Percentiles rank a stretch among this genome's conserved stretches.
These are phyloP conservation scores for Phoxinus dragarum DNA, from an alignment of 2,797 vertebrate genomes.

Conservation along the genomic window DNA sequence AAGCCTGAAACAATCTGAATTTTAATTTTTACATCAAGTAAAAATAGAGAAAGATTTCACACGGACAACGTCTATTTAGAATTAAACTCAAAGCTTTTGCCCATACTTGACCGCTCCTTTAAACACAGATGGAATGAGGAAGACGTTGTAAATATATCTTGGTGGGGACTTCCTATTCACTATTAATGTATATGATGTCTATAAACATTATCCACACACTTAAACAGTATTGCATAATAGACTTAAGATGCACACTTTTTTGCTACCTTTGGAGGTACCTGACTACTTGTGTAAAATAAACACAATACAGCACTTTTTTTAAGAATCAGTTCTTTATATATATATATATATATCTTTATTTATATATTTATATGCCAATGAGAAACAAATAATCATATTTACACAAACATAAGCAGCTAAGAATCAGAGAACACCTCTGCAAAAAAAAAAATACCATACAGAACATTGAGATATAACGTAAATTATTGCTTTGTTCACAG, in stretches of 20 bases:
- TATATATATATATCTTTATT: constrained; percentile 76
- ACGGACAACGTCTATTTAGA: neutral
- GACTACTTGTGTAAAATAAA: constrained; percentile 65
- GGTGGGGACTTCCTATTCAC: neutral
- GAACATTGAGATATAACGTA: constrained; percentile 79
- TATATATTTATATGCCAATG: constrained; percentile 72
- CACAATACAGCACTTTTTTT: constrained; percentile 67
- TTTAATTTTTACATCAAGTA: neutral
- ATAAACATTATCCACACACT: neutral
- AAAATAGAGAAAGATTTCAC: neutral
- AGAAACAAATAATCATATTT: constrained; percentile 81
- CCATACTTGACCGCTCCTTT: neutral
- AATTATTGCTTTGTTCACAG: constrained; percentile 82
- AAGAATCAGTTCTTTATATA: constrained; percentile 75
- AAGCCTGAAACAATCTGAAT: neutral
- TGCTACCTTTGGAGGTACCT: neutral
- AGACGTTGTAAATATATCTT: neutral
- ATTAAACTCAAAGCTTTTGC: constrained; percentile 2
- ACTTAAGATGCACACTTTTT: neutral
- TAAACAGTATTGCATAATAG: neutral
- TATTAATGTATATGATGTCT: neutral
- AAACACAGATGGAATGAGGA: constrained; percentile 4
- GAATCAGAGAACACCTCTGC: constrained; percentile 77
- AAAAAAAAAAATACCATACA: constrained; percentile 80
- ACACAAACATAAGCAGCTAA: constrained; percentile 82